Evolutionary conservation across 2,797 vertebrate genomes (phyloP), one percentile per base, ranked within the genome.

Genomic region (Orestias chungarensis): DNA sequence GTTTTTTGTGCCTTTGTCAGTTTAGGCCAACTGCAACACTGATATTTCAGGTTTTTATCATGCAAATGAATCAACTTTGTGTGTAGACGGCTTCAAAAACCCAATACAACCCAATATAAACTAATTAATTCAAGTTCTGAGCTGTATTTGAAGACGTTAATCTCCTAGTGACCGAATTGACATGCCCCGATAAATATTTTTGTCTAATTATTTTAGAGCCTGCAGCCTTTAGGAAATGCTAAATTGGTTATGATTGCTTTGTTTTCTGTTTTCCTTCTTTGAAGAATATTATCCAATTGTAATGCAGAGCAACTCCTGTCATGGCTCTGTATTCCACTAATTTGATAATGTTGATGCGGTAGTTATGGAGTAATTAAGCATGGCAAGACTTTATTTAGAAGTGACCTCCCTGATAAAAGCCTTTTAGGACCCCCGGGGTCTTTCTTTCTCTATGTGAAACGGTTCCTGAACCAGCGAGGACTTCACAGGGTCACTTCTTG

Each of bases 401-500:
- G 76, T 59, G 23, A 15, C 40, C 66, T 71, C 64, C 7, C 23
- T 69, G 7, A 52, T 66, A 62, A 77, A 46, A 12, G 27, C 33
- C 46, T 15, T 40, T 6, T 25, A 55, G 59, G 38, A 7, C 69
- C 79, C 76, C 46, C 52, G 3, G 38, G 59, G 44, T 42, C 29
- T 55, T 11, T 70, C n/a, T 76, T n/a, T 12, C 73, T 75, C 18
- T 33, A 31, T 42, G 15, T 70, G 54, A 82, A 82, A 70, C 64
- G 35, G 59, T 82, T 77, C 66, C 66, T 68, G 55, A 85, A 81
- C 68, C 64, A 50, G 70, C 67, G 6, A 25, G 50, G 68, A 71
- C 73, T 79, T 82, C 73, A 68, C 79, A 64, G 68, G 79, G 82
- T 83, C 82, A 78, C 49, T 74, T 35, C 18, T 80, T 18, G 46